These are phyloP conservation scores for Pseudorasbora parva DNA, from an alignment of 2,113 vertebrate genomes.

Conservation along the genomic window DNA sequence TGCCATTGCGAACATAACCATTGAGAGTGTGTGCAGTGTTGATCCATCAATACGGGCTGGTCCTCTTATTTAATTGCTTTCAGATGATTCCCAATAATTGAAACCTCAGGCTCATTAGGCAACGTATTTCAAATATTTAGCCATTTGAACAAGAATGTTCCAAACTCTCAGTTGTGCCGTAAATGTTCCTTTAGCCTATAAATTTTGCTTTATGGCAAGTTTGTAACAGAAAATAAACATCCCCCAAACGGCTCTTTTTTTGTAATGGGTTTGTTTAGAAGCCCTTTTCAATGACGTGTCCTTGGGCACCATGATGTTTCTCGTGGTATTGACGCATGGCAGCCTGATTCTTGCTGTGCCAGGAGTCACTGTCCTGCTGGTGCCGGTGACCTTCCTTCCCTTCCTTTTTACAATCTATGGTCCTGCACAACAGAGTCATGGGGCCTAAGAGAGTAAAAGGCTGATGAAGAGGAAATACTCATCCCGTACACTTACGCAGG, in stretches of 20 bases:
- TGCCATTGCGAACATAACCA: neutral
- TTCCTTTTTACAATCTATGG: too few species aligned
- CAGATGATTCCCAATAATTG: conserved; percentile 21
- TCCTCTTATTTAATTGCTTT: conserved; percentile 1
- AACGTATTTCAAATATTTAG: conserved; percentile 21
- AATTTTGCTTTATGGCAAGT: neutral
- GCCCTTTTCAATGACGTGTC: neutral
- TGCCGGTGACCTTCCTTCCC: neutral
- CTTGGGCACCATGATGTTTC: neutral
- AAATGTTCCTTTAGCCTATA: neutral
- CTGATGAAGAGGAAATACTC: neutral
- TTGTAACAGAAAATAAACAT: conserved; percentile 12
- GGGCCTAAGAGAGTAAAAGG: neutral
- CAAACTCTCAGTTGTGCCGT: neutral
- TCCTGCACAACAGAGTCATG: neutral
- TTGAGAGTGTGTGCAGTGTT: neutral
- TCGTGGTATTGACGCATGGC: neutral
- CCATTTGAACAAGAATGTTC: neutral
- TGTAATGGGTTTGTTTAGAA: conserved; percentile 4
- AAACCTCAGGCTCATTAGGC: conserved; percentile 12
- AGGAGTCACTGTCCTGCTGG: neutral
- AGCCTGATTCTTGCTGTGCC: neutral
- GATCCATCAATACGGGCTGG: neutral
- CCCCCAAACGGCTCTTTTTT: neutral
- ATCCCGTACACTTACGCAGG: neutral